Evolutionary conservation across 2,888 invertebrate species (phyloP).

Genomic region (Seladonia tumulorum): DNA sequence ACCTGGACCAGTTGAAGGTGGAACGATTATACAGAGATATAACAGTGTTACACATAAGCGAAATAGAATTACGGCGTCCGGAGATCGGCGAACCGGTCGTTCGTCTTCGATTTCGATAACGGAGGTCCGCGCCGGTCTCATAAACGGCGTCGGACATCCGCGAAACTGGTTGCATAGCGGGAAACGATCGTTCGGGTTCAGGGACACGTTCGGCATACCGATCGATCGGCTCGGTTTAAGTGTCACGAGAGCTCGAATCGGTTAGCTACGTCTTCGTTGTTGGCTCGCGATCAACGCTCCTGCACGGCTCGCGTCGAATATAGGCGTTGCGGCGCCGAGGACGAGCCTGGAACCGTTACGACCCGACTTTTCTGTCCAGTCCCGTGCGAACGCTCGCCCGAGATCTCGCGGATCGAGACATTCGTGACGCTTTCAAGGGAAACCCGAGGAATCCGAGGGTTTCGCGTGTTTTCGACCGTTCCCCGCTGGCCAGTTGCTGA

Average conservation of each 20-base stretch:
- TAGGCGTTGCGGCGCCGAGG: constrained; percentile 70
- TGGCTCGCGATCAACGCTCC: constrained; percentile 59
- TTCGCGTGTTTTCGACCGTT: constrained; percentile 7
- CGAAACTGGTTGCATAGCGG: constrained; percentile 43
- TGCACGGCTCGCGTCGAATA: constrained; percentile 62
- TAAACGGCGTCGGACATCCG: not conserved
- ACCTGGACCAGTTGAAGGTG: not conserved
- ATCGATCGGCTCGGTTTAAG: constrained; percentile 66
- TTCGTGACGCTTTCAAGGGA: constrained; percentile 20
- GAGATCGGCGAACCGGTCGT: not conserved
- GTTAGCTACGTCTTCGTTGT: constrained; percentile 43
- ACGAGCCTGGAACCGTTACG: constrained; percentile 80
- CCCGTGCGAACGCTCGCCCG: constrained; percentile 75
- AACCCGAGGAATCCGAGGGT: constrained; percentile 23
- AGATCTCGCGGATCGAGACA: constrained; percentile 53
- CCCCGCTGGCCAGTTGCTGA: constrained; percentile 13
- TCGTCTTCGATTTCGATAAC: not conserved
- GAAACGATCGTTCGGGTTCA: constrained; percentile 32
- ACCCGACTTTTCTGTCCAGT: constrained; percentile 78
- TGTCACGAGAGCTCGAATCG: constrained; percentile 54
- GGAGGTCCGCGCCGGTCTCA: not conserved
- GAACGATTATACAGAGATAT: not conserved
- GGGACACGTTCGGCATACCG: constrained; percentile 64
- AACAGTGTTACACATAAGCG: not conserved
- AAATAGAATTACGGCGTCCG: not conserved